Conservation (phyloP, 2,113 vertebrate species). For the Sebastes fasciatus region DNA sequence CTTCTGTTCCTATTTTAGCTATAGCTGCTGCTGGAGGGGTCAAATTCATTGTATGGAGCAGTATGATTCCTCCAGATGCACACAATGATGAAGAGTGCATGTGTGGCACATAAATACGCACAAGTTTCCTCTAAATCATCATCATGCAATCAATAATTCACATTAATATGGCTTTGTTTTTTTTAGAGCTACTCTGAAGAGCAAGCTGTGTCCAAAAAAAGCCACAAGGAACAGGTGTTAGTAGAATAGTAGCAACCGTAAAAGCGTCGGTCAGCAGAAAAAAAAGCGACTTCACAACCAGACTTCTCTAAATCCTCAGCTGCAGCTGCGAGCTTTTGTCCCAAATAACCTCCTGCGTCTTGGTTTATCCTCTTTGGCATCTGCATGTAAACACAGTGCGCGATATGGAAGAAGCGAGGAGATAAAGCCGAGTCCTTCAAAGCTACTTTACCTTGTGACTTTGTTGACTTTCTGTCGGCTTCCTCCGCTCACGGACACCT, state of each 20-base stretch:
- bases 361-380: background rate
- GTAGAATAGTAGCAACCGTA: slow-evolving; percentile 41
- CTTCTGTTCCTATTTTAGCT: background rate
- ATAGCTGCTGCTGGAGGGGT: slow-evolving; percentile 1
- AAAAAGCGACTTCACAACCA: slow-evolving; percentile 17
- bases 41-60: slow-evolving; percentile 36
- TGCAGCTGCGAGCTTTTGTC: slow-evolving; percentile 17
- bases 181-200: background rate
- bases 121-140: background rate
- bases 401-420: background rate
- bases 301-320: slow-evolving; percentile 36
- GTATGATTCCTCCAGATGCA: slow-evolving; percentile 29
- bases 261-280: slow-evolving; percentile 61
- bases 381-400: background rate
- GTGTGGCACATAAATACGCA: slow-evolving; percentile 1
- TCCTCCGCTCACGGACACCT: slow-evolving; percentile 63
- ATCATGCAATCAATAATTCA: background rate
- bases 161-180: background rate
- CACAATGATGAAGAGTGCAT: background rate
- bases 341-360: slow-evolving; percentile 2
- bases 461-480: slow-evolving; percentile 52
- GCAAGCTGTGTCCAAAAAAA: slow-evolving; percentile 62
- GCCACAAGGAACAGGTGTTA: slow-evolving; percentile 78
- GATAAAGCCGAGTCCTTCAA: slow-evolving; percentile 13
- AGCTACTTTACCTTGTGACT: slow-evolving; percentile 75